These are phyloP conservation scores for Drosophila sp. DNA, from an alignment of 1,140 invertebrate genomes.

Conservation along the genomic window DNA sequence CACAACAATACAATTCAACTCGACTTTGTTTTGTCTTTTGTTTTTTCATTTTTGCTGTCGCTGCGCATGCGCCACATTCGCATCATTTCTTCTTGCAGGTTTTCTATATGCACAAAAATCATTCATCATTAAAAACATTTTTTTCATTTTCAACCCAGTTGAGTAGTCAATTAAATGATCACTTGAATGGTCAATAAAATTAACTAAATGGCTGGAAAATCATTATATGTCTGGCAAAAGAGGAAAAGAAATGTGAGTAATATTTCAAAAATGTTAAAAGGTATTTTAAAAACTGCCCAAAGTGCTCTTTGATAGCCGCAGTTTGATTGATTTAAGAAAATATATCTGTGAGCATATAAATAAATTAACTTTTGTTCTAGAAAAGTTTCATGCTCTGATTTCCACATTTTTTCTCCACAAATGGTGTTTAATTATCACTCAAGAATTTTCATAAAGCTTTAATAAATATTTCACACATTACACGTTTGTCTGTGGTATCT, in stretches of 20 bases:
- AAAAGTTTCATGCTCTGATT: too few relatives aligned
- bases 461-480: slow-evolving; percentile 25
- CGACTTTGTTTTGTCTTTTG: slow-evolving; percentile 12
- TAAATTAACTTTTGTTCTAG: too few relatives aligned
- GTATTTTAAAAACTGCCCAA: neutral
- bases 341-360: too few relatives aligned
- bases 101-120: slow-evolving; percentile 13
- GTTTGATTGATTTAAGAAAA: too few relatives aligned
- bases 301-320: too few relatives aligned
- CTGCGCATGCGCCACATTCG: slow-evolving; percentile 11
- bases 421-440: too few relatives aligned
- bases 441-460: neutral
- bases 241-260: slow-evolving; percentile 1
- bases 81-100: slow-evolving; percentile 9
- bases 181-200: slow-evolving; percentile 32
- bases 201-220: slow-evolving; percentile 15
- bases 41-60: neutral
- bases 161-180: slow-evolving; percentile 20
- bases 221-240: neutral
- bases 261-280: neutral
- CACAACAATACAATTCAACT: slow-evolving; percentile 7
- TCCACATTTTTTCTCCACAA: too few relatives aligned
- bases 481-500: neutral
- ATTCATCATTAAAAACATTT: slow-evolving; percentile 24
- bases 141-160: slow-evolving; percentile 3